Evolutionary conservation across 2,797 vertebrate genomes (phyloP).

Genomic region (Tamandua tetradactyla): DNA sequence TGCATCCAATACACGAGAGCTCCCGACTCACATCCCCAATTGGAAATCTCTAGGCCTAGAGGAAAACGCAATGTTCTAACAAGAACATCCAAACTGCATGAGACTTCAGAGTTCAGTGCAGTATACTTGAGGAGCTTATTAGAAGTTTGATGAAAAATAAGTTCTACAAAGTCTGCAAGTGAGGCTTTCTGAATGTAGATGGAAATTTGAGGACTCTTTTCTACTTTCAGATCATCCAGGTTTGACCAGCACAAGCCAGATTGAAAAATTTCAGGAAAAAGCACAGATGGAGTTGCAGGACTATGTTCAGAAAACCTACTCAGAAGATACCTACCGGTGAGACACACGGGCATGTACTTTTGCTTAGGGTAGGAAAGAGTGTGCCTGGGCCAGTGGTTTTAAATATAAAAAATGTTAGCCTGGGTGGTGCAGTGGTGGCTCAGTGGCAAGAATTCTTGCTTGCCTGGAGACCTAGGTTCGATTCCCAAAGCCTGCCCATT

Average conservation of each 20-base stretch:
- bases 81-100: background rate
- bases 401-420: background rate
- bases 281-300: constrained; percentile 99
- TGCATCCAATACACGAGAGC: background rate
- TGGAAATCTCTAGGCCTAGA: background rate
- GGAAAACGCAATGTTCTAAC: background rate
- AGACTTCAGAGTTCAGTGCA: background rate
- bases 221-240: constrained; percentile 95
- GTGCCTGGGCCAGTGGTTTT: background rate
- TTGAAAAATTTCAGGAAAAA: constrained; percentile 99
- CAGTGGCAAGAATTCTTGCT: too few species aligned
- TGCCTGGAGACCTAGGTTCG: too few species aligned
- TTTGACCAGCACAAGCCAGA: constrained; percentile 93
- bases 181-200: constrained; percentile 62
- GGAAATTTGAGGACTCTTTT: constrained; percentile 73
- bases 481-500: too few species aligned
- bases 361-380: background rate
- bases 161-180: background rate
- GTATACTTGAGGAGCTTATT: background rate
- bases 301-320: constrained; percentile 98
- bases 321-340: constrained; percentile 97
- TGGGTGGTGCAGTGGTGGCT: too few species aligned
- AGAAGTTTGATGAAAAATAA: constrained; percentile 14
- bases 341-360: background rate
- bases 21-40: background rate